phyloP scores from a whole-genome alignment of 2,797 vertebrate species.

The Rallus crepitans region DNA sequence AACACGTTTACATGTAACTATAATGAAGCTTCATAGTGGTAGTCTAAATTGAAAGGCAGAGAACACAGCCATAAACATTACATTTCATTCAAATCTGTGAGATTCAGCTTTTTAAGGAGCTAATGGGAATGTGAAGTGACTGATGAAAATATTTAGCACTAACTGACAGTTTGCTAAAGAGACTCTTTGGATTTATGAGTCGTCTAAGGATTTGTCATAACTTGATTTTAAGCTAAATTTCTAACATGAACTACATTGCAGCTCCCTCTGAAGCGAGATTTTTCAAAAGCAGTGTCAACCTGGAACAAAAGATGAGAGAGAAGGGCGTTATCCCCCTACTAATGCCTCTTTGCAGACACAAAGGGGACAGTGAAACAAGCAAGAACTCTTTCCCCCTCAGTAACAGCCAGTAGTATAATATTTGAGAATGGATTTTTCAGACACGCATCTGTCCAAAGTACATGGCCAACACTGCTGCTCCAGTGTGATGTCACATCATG shows the following conservation, averaged over 20 bases:
- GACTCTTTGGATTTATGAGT: conserved; percentile 8
- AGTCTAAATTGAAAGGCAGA: conserved; percentile 2
- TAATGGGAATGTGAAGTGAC: conserved; percentile 45
- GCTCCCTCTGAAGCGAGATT: background rate
- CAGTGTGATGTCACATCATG: background rate
- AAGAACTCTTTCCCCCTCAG: background rate
- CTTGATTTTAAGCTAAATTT: conserved; percentile 30
- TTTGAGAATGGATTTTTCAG: background rate
- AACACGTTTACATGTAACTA: background rate
- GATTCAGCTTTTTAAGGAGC: conserved; percentile 30
- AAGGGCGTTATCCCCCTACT: background rate
- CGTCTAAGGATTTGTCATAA: conserved; percentile 29
- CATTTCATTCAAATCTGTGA: conserved; percentile 25
- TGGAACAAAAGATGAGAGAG: background rate
- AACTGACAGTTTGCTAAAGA: conserved; percentile 50
- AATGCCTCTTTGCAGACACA: background rate
- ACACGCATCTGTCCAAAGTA: background rate
- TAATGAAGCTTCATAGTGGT: background rate
- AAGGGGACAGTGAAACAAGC: background rate
- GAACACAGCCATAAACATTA: background rate
- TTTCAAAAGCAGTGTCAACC: background rate
- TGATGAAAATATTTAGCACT: conserved; percentile 56
- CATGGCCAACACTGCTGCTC: rapidly evolving
- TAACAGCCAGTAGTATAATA: background rate
- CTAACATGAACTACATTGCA: background rate